Percentiles rank a stretch among this genome's conserved stretches.
phyloP scores from a whole-genome alignment of 2,113 vertebrate genomes.

The Chaenogobius annularis region DNA sequence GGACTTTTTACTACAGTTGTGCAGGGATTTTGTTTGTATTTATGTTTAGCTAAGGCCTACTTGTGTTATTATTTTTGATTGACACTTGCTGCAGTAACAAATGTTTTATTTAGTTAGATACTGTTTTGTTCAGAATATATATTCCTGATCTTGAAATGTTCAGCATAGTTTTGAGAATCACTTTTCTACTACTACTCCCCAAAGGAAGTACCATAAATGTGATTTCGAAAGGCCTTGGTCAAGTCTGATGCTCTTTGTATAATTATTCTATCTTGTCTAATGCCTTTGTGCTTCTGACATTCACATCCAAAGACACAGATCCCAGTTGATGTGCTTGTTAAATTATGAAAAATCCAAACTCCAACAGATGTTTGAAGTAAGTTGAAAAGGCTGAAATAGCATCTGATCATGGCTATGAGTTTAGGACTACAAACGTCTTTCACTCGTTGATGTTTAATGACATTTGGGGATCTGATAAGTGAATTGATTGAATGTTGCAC shows the following conservation, averaged over 20 bases:
- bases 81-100: too few relatives aligned
- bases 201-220: too few relatives aligned
- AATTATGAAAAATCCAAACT: constrained; percentile 66
- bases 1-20: too few relatives aligned
- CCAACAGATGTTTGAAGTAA: constrained; percentile 65
- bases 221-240: background rate
- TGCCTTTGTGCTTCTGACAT: constrained; percentile 28
- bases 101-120: too few relatives aligned
- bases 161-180: too few relatives aligned
- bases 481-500: constrained; percentile 57
- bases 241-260: constrained; percentile 14
- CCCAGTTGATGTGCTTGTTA: constrained; percentile 51
- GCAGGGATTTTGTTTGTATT: too few relatives aligned
- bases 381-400: constrained; percentile 56
- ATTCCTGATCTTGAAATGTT: too few relatives aligned
- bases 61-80: too few relatives aligned
- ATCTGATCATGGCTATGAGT: constrained; percentile 60
- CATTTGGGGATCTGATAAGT: constrained; percentile 59
- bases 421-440: constrained; percentile 51
- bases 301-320: constrained; percentile 38
- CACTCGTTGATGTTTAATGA: constrained; percentile 46
- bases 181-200: too few relatives aligned
- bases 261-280: constrained; percentile 21
- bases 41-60: too few relatives aligned
- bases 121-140: too few relatives aligned